Base-by-base conservation (phyloP, 2,113 vertebrate species). In the Numenius arquata region DNA sequence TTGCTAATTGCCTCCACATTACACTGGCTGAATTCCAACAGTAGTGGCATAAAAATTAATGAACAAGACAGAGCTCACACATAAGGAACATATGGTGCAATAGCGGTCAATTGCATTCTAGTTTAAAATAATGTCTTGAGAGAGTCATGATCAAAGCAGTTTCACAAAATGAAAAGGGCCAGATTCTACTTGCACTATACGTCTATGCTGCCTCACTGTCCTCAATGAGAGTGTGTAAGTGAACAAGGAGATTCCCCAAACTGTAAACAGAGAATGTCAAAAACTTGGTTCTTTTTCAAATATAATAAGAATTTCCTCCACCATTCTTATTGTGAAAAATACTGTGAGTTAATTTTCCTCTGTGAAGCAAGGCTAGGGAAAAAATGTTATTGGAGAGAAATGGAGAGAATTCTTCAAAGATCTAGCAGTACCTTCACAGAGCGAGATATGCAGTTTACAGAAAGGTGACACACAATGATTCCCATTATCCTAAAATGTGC, bases 21-120 rank as follows among this genome's bases (percentile, higher is more conserved):
- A 96, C 87, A 58, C 96, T 97, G 97, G 96, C 97, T 97, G 96
- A 93, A 96, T 96, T 97, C 97, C 97, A 97, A 88, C 84, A 72
- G 95, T 94, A 96, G 97, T 97, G 97, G 96, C 97, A 93, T 94
- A 74, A 94, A 95, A 97, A 97, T 96, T 95, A 96, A 93, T 96
- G 90, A 95, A 97, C 96, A 94, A 97, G 92, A 95, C 62, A 88
- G 94, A 97, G 96, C 95, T 96, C 85, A 91, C 95, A 97, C 96
- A 96, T 95, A 96, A 96, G 94, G 93, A 97, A 81, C 94, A 96
- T 94, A 96, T 85, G 78, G 85, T 41, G 80, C 94, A 93, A 96
- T 88, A 91, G 72, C 86, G 77, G 93, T 95, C 84, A 93, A 96
- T 94, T 87, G 82, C 89, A 77, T 96, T 90, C 65, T 96, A 94